Conservation (phyloP, 2,888 invertebrate species). For the Scaptomyza parva region DNA sequence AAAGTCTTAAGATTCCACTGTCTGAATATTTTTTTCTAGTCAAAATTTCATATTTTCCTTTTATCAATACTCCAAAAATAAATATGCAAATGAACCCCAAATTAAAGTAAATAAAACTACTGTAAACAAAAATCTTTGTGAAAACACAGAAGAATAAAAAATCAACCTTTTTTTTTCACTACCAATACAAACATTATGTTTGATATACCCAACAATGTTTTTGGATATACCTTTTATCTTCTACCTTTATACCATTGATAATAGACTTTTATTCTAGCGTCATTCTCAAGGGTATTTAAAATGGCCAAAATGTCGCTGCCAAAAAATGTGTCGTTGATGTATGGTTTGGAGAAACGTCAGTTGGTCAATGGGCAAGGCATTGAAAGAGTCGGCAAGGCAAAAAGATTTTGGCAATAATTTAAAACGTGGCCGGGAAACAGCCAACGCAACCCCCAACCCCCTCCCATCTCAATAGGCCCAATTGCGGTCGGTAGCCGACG, state of each 20-base stretch:
- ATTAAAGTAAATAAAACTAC: too few species aligned
- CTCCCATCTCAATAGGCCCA: slow-evolving; percentile 35
- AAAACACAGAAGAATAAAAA: neutral
- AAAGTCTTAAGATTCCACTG: too few species aligned
- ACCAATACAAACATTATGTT: neutral
- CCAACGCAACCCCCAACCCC: slow-evolving; percentile 12
- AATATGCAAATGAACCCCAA: too few species aligned
- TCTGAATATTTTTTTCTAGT: too few species aligned
- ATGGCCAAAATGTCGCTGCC: slow-evolving; percentile 25
- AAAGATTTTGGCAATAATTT: slow-evolving; percentile 65
- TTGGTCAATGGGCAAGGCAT: slow-evolving; percentile 36
- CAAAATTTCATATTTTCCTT: too few species aligned
- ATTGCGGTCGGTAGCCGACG: slow-evolving; percentile 46
- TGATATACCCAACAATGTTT: neutral
- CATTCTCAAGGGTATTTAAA: slow-evolving; percentile 15
- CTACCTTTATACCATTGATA: neutral
- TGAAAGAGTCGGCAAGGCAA: slow-evolving; percentile 45
- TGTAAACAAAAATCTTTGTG: too few species aligned
- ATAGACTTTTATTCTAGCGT: neutral
- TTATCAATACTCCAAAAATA: too few species aligned
- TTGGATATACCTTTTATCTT: neutral
- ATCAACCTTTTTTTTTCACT: neutral
- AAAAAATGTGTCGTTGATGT: slow-evolving; percentile 61
- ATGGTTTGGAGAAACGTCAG: slow-evolving; percentile 42
- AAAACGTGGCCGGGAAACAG: slow-evolving; percentile 39